These are phyloP conservation scores for Limenitis arthemis DNA, from an alignment of 2,888 invertebrate species.

Conservation along the genomic window DNA sequence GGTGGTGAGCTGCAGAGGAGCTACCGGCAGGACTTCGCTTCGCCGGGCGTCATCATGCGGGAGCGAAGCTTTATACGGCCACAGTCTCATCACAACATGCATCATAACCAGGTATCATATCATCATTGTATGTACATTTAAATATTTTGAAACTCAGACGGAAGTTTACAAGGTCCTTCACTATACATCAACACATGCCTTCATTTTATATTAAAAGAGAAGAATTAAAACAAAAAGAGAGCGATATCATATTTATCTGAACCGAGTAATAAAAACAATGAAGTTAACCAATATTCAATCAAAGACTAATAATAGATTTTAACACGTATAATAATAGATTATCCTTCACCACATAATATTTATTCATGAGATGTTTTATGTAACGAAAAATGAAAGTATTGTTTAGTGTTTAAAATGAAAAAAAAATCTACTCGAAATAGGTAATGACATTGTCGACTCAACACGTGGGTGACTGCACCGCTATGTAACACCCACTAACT, in stretches of 20 bases:
- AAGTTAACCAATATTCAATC: too few species aligned
- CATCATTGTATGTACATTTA: too few species aligned
- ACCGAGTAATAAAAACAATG: too few species aligned
- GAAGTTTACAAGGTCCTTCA: too few species aligned
- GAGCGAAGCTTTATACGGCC: slow-evolving; percentile 80
- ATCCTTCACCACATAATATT: too few species aligned
- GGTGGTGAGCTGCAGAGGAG: slow-evolving; percentile 64
- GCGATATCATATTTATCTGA: too few species aligned
- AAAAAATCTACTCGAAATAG: not conserved
- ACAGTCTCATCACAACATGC: slow-evolving; percentile 71
- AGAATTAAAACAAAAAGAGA: too few species aligned
- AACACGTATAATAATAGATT: too few species aligned
- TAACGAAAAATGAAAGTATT: slow-evolving; percentile 1
- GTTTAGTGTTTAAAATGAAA: slow-evolving; percentile 1
- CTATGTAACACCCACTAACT: slow-evolving; percentile 18
- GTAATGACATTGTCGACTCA: slow-evolving; percentile 20
- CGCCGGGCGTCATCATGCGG: slow-evolving; percentile 73
- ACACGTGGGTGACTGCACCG: slow-evolving; percentile 25
- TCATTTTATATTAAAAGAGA: too few species aligned
- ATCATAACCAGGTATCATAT: slow-evolving; percentile 62
- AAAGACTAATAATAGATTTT: too few species aligned
- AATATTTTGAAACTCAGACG: too few species aligned
- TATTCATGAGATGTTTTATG: not conserved
- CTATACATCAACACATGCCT: too few species aligned
- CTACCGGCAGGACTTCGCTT: slow-evolving; percentile 69